A percentile compares a stretch with the other conserved stretches of the same genome.
Conservation (phyloP, 1,140 invertebrate genomes). For the Plodia interpunctella region DNA sequence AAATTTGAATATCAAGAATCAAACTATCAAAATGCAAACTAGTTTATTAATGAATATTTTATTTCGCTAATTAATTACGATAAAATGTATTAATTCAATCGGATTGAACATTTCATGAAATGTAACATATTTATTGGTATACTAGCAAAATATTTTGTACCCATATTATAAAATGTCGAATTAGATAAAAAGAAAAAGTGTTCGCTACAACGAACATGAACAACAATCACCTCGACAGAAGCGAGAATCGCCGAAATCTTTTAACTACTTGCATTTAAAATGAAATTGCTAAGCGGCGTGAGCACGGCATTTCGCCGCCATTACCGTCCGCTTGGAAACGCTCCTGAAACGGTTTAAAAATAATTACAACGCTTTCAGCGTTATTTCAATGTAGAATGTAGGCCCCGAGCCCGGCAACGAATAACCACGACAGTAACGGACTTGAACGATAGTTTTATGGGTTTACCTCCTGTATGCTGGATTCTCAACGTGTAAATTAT, state of each 20-base stretch:
- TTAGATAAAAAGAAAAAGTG: too few species aligned
- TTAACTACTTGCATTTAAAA: not conserved
- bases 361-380: conserved; percentile 33
- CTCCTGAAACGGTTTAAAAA: conserved; percentile 27
- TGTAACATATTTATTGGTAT: too few species aligned
- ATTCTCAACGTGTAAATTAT: conserved; percentile 4
- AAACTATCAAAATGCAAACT: too few species aligned
- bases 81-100: too few species aligned
- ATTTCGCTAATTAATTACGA: too few species aligned
- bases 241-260: not conserved
- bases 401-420: conserved; percentile 7
- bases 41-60: too few species aligned
- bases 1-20: too few species aligned
- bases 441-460: not conserved
- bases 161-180: too few species aligned
- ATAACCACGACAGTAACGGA: conserved; percentile 10
- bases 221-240: not conserved
- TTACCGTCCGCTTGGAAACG: conserved; percentile 5
- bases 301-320: not conserved
- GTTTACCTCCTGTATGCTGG: not conserved
- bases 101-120: too few species aligned
- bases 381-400: conserved; percentile 30
- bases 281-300: not conserved
- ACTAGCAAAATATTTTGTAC: too few species aligned
- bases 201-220: not conserved